Conservation (phyloP, 1,140 invertebrate genomes). For the Meloidogyne floridensis region DNA sequence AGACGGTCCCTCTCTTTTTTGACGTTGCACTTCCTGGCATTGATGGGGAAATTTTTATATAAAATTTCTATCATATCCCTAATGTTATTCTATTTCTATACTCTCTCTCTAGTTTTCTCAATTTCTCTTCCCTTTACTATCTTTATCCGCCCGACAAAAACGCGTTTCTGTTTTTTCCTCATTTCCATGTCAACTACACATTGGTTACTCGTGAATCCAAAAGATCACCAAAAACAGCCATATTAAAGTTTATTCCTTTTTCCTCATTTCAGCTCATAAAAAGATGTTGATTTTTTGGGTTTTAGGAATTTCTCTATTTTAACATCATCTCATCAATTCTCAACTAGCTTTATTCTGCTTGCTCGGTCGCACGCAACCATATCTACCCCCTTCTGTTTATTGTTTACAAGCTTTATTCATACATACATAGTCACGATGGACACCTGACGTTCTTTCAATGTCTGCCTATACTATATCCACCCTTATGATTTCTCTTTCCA, state of each 20-base stretch:
- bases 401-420: neutral
- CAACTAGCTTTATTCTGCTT: neutral
- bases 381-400: neutral
- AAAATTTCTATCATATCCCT: neutral
- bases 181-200: slow-evolving; percentile 8
- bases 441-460: neutral
- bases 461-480: neutral
- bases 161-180: neutral
- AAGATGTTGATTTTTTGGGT: neutral
- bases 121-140: slow-evolving; percentile 1
- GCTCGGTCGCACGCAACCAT: neutral
- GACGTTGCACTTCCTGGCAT: neutral
- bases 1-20: neutral
- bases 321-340: neutral
- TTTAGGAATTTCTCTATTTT: neutral
- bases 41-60: neutral
- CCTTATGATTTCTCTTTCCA: neutral
- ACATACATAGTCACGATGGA: neutral
- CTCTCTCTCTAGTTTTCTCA: neutral
- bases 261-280: neutral
- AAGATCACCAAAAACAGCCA: neutral
- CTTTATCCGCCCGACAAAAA: neutral
- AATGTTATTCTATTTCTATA: neutral
- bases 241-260: neutral
- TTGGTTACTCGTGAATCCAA: neutral